phyloP scores from a whole-genome alignment of 1,140 invertebrate species.

The Eurosta solidaginis region DNA sequence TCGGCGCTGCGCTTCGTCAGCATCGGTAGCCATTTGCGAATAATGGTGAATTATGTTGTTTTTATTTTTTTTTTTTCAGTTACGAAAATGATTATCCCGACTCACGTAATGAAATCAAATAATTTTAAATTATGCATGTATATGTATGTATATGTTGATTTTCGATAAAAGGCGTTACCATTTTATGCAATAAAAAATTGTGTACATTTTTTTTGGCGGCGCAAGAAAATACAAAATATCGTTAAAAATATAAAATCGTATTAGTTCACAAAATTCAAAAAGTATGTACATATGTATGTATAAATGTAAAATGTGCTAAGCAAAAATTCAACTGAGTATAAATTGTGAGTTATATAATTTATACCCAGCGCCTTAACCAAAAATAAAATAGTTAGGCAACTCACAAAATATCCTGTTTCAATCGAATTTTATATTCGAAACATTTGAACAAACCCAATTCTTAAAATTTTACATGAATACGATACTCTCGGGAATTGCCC shows the following conservation, averaged over 20 bases:
- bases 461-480: too few relatives aligned
- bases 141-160: neutral
- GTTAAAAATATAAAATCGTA: neutral
- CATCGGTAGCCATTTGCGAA: conserved; percentile 44
- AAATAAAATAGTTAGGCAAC: too few relatives aligned
- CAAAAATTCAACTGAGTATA: too few relatives aligned
- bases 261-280: conserved; percentile 17
- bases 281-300: too few relatives aligned
- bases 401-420: too few relatives aligned
- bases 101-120: conserved; percentile 11
- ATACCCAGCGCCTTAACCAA: too few relatives aligned
- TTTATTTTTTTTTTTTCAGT: neutral
- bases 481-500: too few relatives aligned
- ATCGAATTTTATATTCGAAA: too few relatives aligned
- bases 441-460: too few relatives aligned
- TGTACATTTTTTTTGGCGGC: neutral
- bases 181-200: neutral
- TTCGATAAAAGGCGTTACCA: neutral
- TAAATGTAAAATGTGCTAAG: too few relatives aligned
- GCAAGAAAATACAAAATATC: neutral
- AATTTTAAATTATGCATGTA: neutral
- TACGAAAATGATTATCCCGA: neutral
- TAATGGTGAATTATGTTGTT: neutral
- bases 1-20: conserved; percentile 68
- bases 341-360: too few relatives aligned